A percentile compares a stretch with the other conserved stretches of the same genome.
These are phyloP conservation scores for Colinus virginianus DNA, from an alignment of 2,113 vertebrate species.

Conservation along the genomic window DNA sequence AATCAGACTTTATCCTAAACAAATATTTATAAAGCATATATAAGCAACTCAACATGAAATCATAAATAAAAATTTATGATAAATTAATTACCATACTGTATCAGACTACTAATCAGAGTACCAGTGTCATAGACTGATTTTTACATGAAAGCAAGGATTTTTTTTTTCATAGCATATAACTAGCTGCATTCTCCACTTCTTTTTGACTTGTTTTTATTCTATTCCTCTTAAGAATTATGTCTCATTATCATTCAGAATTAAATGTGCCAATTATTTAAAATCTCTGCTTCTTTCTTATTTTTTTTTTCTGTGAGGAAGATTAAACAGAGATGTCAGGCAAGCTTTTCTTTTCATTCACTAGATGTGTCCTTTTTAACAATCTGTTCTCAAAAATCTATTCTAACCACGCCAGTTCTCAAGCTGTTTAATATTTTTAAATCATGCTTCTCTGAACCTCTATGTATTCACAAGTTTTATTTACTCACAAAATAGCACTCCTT, in stretches of 20 bases:
- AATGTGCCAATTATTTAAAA: not conserved
- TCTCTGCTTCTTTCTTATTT: not conserved
- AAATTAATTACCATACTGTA: not conserved
- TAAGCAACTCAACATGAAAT: not conserved
- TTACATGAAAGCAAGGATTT: not conserved
- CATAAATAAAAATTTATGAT: not conserved
- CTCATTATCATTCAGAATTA: not conserved
- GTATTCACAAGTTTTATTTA: not conserved
- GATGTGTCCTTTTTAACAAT: not conserved
- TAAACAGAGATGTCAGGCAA: not conserved
- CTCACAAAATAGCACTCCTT: not conserved
- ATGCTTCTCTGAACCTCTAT: not conserved
- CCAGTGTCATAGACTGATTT: not conserved
- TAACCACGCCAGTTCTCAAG: not conserved
- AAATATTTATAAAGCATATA: not conserved
- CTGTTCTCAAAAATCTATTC: constrained; percentile 2
- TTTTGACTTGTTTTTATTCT: not conserved
- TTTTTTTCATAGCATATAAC: not conserved
- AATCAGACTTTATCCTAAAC: not conserved
- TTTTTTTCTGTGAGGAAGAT: not conserved
- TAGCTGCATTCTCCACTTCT: not conserved
- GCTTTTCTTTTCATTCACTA: not conserved
- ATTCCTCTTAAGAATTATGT: not conserved
- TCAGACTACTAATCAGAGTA: not conserved
- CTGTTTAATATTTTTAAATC: not conserved